These are phyloP conservation scores for Bradypodion pumilum DNA, from an alignment of 2,797 vertebrate species.

Conservation along the genomic window DNA sequence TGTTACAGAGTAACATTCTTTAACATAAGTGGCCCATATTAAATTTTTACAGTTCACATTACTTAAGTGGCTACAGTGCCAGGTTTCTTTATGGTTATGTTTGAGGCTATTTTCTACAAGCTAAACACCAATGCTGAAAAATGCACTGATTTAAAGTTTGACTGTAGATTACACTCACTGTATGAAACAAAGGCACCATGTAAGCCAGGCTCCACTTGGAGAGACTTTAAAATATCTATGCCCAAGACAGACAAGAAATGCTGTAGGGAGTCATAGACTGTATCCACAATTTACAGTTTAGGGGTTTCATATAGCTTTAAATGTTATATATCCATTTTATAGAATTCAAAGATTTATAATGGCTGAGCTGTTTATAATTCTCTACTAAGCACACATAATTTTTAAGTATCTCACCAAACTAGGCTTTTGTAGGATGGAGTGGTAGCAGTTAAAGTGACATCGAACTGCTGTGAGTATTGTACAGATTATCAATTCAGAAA, in stretches of 20 bases:
- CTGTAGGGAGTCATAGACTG: too few relatives aligned
- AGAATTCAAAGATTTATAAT: too few relatives aligned
- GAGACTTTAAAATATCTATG: background rate
- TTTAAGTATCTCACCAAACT: too few relatives aligned
- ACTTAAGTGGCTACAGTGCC: slow-evolving; percentile 13
- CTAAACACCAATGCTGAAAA: background rate
- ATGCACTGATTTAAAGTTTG: background rate
- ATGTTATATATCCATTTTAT: too few relatives aligned
- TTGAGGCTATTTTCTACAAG: background rate
- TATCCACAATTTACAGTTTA: too few relatives aligned
- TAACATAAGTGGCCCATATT: slow-evolving; percentile 3
- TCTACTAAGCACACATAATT: too few relatives aligned
- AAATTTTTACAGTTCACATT: background rate
- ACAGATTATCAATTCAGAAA: too few relatives aligned
- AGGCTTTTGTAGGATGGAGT: too few relatives aligned
- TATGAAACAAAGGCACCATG: background rate
- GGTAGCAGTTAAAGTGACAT: too few relatives aligned
- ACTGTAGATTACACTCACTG: background rate
- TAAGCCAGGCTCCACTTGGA: background rate
- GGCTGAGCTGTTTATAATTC: too few relatives aligned
- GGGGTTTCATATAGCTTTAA: too few relatives aligned
- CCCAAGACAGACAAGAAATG: background rate
- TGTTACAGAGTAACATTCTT: slow-evolving; percentile 14
- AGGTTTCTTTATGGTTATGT: slow-evolving; percentile 5
- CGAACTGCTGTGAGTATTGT: too few relatives aligned